Evolutionary conservation across 1,140 invertebrate genomes (phyloP).

Genomic region (Saxidomus purpurata): DNA sequence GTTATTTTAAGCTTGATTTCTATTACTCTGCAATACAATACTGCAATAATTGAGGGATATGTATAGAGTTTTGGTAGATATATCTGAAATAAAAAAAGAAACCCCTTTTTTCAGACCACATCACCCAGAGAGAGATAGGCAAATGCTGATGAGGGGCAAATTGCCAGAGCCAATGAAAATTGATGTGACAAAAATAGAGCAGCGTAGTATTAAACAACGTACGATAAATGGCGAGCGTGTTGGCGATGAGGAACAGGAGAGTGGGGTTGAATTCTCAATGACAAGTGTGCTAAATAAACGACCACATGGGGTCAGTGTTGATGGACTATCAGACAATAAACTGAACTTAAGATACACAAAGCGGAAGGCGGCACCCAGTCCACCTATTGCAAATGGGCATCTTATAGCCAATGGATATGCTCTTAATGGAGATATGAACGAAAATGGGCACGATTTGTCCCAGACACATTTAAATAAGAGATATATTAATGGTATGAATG

Average conservation of each 20-base stretch:
- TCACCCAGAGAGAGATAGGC: slow-evolving; percentile 84
- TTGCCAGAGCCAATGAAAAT: slow-evolving; percentile 80
- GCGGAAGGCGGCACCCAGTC: slow-evolving; percentile 73
- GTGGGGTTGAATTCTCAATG: slow-evolving; percentile 80
- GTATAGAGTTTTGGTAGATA: too few relatives aligned
- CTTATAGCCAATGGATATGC: slow-evolving; percentile 73
- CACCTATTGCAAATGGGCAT: slow-evolving; percentile 73
- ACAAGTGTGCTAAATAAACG: slow-evolving; percentile 83
- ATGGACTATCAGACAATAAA: slow-evolving; percentile 81
- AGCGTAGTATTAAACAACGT: slow-evolving; percentile 51
- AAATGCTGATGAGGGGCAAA: slow-evolving; percentile 74
- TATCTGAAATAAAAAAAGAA: too few relatives aligned
- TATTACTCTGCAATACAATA: too few relatives aligned
- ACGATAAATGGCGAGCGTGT: slow-evolving; percentile 36
- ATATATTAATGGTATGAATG: slow-evolving; percentile 73
- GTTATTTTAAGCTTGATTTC: too few relatives aligned
- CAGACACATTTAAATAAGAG: slow-evolving; percentile 77
- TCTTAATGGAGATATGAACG: slow-evolving; percentile 74
- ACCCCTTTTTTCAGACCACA: slow-evolving; percentile 81
- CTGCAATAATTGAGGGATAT: too few relatives aligned
- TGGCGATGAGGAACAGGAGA: slow-evolving; percentile 67
- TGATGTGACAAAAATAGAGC: slow-evolving; percentile 71
- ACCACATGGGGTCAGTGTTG: slow-evolving; percentile 78
- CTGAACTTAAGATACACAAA: slow-evolving; percentile 83
- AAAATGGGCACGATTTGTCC: slow-evolving; percentile 73